A percentile compares a stretch with the other conserved stretches of the same genome.
Conservation (phyloP, 2,888 invertebrate species). For the Metellina segmentata region DNA sequence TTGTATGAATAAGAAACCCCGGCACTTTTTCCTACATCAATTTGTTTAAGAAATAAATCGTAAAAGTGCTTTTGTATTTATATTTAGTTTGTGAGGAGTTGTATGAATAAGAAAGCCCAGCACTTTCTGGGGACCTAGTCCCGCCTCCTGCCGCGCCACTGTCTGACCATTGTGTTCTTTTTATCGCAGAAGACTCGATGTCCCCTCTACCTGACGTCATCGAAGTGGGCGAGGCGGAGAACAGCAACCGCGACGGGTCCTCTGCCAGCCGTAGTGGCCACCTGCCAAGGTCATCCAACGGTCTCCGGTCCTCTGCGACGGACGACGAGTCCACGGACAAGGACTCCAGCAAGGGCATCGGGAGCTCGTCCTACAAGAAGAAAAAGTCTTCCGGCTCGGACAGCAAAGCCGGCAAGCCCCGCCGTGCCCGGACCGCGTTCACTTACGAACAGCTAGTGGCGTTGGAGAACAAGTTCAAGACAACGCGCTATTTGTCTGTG, state of each 20-base stretch:
- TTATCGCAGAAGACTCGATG: conserved; percentile 64
- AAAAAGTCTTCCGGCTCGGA: conserved; percentile 77
- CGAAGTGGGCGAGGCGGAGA: conserved; percentile 65
- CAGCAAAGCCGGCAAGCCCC: conserved; percentile 89
- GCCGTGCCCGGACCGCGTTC: conserved; percentile 97
- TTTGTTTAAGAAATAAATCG: too few relatives aligned
- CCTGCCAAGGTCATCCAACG: conserved; percentile 53
- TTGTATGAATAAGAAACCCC: too few relatives aligned
- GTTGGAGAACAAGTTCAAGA: conserved; percentile 99
- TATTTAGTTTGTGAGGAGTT: too few relatives aligned
- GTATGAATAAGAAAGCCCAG: too few relatives aligned
- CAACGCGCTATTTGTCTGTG: conserved; percentile 97
- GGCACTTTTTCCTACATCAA: too few relatives aligned
- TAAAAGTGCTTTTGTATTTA: too few relatives aligned
- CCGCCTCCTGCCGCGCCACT: not conserved
- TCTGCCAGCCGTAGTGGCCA: conserved; percentile 46
- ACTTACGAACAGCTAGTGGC: conserved; percentile 98
- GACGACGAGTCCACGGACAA: conserved; percentile 74
- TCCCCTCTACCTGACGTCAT: conserved; percentile 72
- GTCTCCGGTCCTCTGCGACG: conserved; percentile 54
- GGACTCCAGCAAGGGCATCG: conserved; percentile 60
- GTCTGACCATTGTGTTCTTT: not conserved
- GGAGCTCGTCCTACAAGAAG: conserved; percentile 35
- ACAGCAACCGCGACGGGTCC: conserved; percentile 43
- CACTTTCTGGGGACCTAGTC: not conserved